These are phyloP conservation scores for Sclerurus mexicanus DNA, from an alignment of 2,113 vertebrate species.

Conservation along the genomic window DNA sequence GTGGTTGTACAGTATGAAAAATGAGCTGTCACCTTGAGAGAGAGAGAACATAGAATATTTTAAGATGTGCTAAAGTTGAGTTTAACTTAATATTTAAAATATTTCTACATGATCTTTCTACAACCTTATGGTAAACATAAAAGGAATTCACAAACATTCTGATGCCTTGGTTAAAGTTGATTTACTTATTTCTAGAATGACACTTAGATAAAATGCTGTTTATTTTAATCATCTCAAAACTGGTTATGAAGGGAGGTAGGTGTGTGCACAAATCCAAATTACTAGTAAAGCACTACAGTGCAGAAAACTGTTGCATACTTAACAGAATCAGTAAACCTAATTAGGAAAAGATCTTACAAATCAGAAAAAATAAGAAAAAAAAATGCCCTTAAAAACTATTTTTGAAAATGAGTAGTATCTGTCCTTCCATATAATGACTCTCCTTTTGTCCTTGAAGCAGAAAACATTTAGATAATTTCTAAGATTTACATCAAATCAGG, in stretches of 20 bases:
- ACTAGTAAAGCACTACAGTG: rapidly evolving
- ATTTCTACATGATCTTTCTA: neutral
- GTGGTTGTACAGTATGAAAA: neutral
- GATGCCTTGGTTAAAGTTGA: neutral
- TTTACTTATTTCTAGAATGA: neutral
- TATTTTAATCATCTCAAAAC: neutral
- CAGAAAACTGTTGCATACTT: neutral
- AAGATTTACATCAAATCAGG: neutral
- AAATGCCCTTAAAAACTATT: neutral
- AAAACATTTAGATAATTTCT: neutral
- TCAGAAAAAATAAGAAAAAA: neutral
- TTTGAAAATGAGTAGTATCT: neutral
- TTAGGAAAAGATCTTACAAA: neutral
- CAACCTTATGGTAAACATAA: neutral
- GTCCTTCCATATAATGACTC: neutral
- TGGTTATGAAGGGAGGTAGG: neutral
- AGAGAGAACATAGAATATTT: neutral
- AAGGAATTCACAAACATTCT: neutral
- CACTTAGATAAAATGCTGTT: neutral
- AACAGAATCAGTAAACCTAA: neutral
- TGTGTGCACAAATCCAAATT: neutral
- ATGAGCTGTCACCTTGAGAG: neutral
- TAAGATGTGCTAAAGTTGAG: neutral
- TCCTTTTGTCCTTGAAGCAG: neutral
- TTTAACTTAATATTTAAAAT: neutral